Percentiles rank a stretch among this genome's conserved stretches.
phyloP scores from a whole-genome alignment of 2,113 vertebrate species.

The Oreochromis tanganicae region DNA sequence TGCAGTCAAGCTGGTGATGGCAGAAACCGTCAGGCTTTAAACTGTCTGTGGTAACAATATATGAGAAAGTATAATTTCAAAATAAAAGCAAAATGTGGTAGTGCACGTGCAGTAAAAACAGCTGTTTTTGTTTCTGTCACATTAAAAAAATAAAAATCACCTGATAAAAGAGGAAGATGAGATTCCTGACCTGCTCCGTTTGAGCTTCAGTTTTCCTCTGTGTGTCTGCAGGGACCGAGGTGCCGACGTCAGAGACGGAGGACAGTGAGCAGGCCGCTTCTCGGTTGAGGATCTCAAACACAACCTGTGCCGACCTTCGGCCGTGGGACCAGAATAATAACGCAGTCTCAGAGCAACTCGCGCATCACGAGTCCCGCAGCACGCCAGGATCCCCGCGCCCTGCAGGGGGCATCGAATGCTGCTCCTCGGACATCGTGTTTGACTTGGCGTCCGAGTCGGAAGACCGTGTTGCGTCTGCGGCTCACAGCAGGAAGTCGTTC shows the following conservation, averaged over 20 bases:
- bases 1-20: neutral
- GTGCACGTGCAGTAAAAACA: neutral
- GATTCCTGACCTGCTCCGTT: neutral
- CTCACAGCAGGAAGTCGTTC: neutral
- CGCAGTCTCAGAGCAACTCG: neutral
- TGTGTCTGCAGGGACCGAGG: neutral
- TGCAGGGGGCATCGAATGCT: neutral
- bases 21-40: neutral
- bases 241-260: neutral
- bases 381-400: neutral
- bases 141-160: neutral
- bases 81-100: neutral
- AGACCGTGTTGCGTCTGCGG: neutral
- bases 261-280: conserved; percentile 1
- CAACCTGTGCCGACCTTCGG: neutral
- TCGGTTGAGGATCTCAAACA: neutral
- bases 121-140: neutral
- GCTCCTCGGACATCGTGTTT: neutral
- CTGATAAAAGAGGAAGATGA: neutral
- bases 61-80: neutral
- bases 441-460: conserved; percentile 14
- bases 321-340: conserved; percentile 14
- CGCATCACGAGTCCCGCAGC: neutral
- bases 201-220: neutral
- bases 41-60: neutral